Base-by-base conservation (phyloP, 2,888 invertebrate species). In the Epicampocera succincta region DNA sequence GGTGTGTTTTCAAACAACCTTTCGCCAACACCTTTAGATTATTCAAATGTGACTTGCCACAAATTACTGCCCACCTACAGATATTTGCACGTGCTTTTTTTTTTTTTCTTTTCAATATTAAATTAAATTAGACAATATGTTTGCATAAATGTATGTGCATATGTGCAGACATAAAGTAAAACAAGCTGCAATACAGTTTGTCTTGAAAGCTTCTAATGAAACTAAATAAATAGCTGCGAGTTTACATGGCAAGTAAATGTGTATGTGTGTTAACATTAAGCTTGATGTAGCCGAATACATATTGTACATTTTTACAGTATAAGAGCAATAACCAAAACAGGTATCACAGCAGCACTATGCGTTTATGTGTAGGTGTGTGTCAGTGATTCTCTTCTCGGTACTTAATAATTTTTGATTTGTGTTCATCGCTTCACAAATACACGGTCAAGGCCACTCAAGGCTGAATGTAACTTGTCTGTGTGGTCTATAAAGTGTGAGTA, bases 371-470 rank as follows among this genome's bases (percentile, higher is more conserved):
- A 2, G 12, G 17, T 50, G 50, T 65, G 9, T 4, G 13, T 29
- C 13, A 19, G n/a, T 44, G 73, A 61, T 75, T 84, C 56, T 63
- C 58, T 71, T 54, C 13, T 61, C 42, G 33, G 19, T 52, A 5
- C 1, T 19, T 56, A 44, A 6, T 5, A n/a, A 46, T 19, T 56
- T 71, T 65, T 56, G 58, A 80, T 75, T 73, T 9, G 81, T 46
- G 19, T 58, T 44, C 40, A 76, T 25, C 40, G 58, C 21, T 84
- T 66, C 84, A 86, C 84, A 83, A 54, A 69, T 80, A 84, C 80
- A 79, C 85, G 88, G 88, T 88, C 88, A 88, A 88, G 88, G 88
- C 88, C 88, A 86, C 83, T 77, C 87, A 88, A 88, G 88, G 88
- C 88, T 88, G 85, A 75, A 84, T 77, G 56, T 77, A 76, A 63